These are phyloP conservation scores for Acrobasis consociella DNA, from an alignment of 2,888 invertebrate species.

Conservation along the genomic window DNA sequence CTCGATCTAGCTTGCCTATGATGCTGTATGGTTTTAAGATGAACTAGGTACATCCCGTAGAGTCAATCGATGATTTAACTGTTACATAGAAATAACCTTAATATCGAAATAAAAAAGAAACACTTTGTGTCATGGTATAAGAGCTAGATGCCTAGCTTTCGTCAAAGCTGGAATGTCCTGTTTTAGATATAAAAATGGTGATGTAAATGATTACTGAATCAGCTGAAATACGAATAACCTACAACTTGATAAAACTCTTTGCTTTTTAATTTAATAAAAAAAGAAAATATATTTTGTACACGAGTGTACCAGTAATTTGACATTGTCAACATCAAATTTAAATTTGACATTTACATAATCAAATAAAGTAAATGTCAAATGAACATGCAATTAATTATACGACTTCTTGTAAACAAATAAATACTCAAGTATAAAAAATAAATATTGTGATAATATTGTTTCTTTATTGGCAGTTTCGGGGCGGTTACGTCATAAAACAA, in stretches of 20 bases:
- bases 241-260: not conserved
- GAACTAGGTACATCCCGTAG: slow-evolving; percentile 32
- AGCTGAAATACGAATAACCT: slow-evolving; percentile 29
- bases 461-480: too few relatives aligned
- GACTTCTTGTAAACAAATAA: too few relatives aligned
- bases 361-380: not conserved
- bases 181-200: slow-evolving; percentile 35
- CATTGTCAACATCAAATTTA: not conserved
- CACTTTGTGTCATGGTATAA: slow-evolving; percentile 58
- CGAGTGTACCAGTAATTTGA: not conserved
- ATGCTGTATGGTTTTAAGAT: slow-evolving; percentile 11
- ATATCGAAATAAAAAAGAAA: slow-evolving; percentile 43
- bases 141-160: slow-evolving; percentile 48
- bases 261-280: not conserved
- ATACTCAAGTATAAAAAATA: too few relatives aligned
- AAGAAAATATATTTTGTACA: not conserved
- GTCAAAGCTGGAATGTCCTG: slow-evolving; percentile 73
- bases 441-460: too few relatives aligned
- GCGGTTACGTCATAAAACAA: too few relatives aligned
- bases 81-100: slow-evolving; percentile 43
- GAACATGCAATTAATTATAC: not conserved
- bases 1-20: slow-evolving; percentile 20
- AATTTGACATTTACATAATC: not conserved
- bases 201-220: slow-evolving; percentile 27
- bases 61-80: slow-evolving; percentile 38